phyloP scores from a whole-genome alignment of 2,113 vertebrate genomes.

The Chascanopsetta lugubris region DNA sequence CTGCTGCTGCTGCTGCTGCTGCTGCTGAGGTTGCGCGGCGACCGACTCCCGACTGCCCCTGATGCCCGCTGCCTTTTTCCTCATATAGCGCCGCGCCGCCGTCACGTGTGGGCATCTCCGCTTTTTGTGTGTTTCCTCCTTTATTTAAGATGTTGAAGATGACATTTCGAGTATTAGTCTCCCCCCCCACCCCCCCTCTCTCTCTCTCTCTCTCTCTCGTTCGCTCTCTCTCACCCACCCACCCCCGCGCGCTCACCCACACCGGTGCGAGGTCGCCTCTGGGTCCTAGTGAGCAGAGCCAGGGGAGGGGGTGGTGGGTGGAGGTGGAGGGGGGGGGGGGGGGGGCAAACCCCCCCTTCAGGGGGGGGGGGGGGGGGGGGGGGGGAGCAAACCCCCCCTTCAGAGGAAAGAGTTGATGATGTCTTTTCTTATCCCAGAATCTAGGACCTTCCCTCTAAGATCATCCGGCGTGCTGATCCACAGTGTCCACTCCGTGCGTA shows the following conservation, averaged over 20 bases:
- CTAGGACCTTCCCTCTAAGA: not conserved
- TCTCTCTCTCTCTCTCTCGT: constrained; percentile 30
- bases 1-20: not conserved
- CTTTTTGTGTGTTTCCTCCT: constrained; percentile 57
- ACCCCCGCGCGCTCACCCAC: constrained; percentile 28
- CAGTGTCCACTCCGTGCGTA: not conserved
- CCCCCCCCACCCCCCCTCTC: constrained; percentile 2
- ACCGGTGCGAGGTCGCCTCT: constrained; percentile 55
- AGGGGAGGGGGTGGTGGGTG: constrained; percentile 19
- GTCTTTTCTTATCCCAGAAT: constrained; percentile 2
- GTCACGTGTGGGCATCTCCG: constrained; percentile 81
- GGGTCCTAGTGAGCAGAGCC: constrained; percentile 74
- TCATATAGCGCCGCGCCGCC: constrained; percentile 77
- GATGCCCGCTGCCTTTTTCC: constrained; percentile 80
- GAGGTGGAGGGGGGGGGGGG: constrained; percentile 28
- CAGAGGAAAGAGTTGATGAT: not conserved
- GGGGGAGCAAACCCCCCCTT: constrained; percentile 16
- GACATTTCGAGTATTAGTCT: constrained; percentile 60
- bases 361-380: constrained; percentile 15
- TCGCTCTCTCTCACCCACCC: constrained; percentile 23
- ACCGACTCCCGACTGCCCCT: constrained; percentile 78
- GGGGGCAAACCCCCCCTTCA: constrained; percentile 2
- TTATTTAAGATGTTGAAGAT: constrained; percentile 75
- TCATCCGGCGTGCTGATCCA: not conserved
- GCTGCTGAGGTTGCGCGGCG: constrained; percentile 64